A percentile compares a stretch with the other conserved stretches of the same genome.
These are phyloP conservation scores for Cacatua alba DNA, from an alignment of 2,113 vertebrate species.

Conservation along the genomic window DNA sequence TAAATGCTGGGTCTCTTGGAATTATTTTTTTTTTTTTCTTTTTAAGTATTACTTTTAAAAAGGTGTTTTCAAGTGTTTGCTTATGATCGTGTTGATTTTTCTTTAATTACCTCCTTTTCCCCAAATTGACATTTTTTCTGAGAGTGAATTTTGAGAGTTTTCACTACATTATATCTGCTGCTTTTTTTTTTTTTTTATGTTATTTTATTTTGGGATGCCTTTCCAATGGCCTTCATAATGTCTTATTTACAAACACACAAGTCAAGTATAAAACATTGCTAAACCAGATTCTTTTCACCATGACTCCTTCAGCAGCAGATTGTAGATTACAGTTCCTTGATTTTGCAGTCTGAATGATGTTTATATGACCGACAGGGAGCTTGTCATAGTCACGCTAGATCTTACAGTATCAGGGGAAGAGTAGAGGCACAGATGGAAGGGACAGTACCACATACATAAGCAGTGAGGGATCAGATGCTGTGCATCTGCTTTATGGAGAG, in stretches of 20 bases:
- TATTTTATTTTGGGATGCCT: not conserved
- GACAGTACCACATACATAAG: not conserved
- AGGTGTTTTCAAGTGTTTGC: not conserved
- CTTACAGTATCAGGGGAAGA: not conserved
- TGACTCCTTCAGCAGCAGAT: not conserved
- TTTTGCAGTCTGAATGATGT: not conserved
- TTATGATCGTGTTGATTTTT: not conserved
- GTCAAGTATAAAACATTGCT: not conserved
- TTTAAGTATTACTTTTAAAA: not conserved
- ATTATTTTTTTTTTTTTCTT: not conserved
- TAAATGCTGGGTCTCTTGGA: not conserved
- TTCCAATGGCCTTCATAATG: not conserved
- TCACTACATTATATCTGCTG: not conserved
- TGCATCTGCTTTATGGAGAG: not conserved
- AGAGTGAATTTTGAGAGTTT: not conserved
- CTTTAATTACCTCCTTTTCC: not conserved
- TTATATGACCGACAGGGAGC: not conserved
- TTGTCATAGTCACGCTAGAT: not conserved
- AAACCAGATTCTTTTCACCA: not conserved
- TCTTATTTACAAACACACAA: not conserved
- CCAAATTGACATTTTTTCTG: fast-evolving
- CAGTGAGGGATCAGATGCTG: not conserved
- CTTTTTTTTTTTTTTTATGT: not conserved
- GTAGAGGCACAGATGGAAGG: not conserved
- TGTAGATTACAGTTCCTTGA: not conserved